Conservation (phyloP, 2,113 vertebrate genomes). For the Origma solitaria region DNA sequence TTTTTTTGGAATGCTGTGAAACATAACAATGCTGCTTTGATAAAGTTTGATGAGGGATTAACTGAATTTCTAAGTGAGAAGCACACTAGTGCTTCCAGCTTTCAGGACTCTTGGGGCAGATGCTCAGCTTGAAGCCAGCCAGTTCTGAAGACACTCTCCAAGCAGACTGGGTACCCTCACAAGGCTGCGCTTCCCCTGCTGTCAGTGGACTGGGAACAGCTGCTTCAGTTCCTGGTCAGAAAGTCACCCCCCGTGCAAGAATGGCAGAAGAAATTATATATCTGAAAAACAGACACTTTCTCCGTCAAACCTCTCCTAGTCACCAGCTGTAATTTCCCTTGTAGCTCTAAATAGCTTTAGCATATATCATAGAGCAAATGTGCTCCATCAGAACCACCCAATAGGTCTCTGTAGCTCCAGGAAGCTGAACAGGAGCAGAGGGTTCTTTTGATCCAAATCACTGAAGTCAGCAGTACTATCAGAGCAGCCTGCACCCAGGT, state of each 20-base stretch:
- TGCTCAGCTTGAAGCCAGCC: background rate
- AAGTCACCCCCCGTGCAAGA: background rate
- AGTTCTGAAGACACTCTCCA: background rate
- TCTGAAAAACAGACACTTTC: background rate
- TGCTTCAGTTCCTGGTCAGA: constrained; percentile 35
- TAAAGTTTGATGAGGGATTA: background rate
- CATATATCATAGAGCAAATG: constrained; percentile 23
- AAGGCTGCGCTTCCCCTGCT: background rate
- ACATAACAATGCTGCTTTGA: background rate
- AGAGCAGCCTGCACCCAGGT: background rate
- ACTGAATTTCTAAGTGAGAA: background rate
- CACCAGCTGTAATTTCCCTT: constrained; percentile 36
- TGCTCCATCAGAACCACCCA: background rate
- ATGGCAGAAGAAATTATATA: background rate
- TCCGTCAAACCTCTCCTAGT: background rate
- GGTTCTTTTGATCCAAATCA: background rate
- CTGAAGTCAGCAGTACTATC: background rate
- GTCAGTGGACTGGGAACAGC: background rate
- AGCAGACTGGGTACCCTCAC: background rate
- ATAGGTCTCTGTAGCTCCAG: background rate
- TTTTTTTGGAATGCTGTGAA: background rate
- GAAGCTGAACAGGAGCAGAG: background rate
- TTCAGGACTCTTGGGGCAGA: background rate
- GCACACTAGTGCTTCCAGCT: background rate
- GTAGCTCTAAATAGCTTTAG: constrained; percentile 31